These are phyloP conservation scores for Thereva nobilitata DNA, from an alignment of 2,888 invertebrate genomes.

Conservation along the genomic window DNA sequence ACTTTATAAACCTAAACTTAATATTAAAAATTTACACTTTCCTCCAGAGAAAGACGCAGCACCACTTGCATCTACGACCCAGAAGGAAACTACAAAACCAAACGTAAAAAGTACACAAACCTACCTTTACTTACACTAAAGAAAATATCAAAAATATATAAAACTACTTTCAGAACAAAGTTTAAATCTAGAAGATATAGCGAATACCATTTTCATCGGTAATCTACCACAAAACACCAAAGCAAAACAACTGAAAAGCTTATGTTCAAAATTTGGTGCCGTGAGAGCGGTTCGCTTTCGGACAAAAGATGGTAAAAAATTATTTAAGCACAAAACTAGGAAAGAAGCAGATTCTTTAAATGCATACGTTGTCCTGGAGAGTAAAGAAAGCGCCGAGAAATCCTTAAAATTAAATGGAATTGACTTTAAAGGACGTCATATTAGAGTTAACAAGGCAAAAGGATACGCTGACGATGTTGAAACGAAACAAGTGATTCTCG, in stretches of 20 bases:
- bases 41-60: no score
- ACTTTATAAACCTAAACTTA: no score
- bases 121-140: no score
- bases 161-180: no score
- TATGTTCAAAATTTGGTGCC: slow-evolving; percentile 49
- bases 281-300: slow-evolving; percentile 52
- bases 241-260: slow-evolving; percentile 49
- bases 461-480: slow-evolving; percentile 41
- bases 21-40: no score
- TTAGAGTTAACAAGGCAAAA: slow-evolving; percentile 50
- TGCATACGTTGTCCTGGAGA: slow-evolving; percentile 52
- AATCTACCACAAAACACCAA: slow-evolving; percentile 56
- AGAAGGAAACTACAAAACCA: no score
- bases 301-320: slow-evolving; percentile 50
- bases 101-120: no score
- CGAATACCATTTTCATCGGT: slow-evolving; percentile 55
- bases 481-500: slow-evolving; percentile 51
- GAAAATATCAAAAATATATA: no score
- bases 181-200: slow-evolving; percentile 45
- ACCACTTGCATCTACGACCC: no score
- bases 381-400: slow-evolving; percentile 47
- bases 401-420: slow-evolving; percentile 52
- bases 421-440: slow-evolving; percentile 51
- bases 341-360: slow-evolving; percentile 50
- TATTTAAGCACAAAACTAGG: slow-evolving; percentile 52